These are phyloP conservation scores for Gymnogyps californianus DNA, from an alignment of 2,113 vertebrate species.

Conservation along the genomic window DNA sequence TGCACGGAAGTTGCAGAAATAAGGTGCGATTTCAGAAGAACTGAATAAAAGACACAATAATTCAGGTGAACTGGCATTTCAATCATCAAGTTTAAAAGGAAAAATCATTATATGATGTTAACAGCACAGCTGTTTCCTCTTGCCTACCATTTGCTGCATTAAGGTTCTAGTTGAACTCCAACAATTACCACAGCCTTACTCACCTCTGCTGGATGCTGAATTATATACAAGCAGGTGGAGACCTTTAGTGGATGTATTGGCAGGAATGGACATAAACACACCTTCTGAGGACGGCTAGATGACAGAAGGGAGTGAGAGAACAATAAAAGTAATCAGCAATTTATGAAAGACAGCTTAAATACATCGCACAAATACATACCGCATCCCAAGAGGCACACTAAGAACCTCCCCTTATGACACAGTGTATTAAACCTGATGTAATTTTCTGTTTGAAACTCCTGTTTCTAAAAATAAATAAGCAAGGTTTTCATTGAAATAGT, in stretches of 20 bases:
- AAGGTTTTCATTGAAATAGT: neutral
- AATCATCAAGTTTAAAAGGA: neutral
- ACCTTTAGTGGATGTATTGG: constrained; percentile 84
- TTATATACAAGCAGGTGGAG: constrained; percentile 90
- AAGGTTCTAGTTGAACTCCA: neutral
- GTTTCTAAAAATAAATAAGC: neutral
- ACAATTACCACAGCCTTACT: constrained; percentile 55
- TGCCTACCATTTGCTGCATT: neutral
- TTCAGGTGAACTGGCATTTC: neutral
- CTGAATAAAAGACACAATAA: neutral
- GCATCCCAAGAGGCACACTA: neutral
- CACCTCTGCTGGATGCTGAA: constrained; percentile 97
- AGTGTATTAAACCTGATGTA: neutral
- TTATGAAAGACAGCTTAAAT: neutral
- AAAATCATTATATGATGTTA: neutral
- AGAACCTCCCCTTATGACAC: neutral
- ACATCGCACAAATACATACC: neutral
- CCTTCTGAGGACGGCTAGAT: constrained; percentile 90
- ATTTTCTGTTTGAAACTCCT: neutral
- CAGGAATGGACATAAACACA: constrained; percentile 94
- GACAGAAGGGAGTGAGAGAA: constrained; percentile 2
- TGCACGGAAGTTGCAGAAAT: neutral
- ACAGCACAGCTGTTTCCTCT: neutral
- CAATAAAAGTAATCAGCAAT: neutral
- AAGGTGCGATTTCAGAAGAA: neutral